phyloP scores from a whole-genome alignment of 1,140 invertebrate species.

The Rhyzopertha dominica region DNA sequence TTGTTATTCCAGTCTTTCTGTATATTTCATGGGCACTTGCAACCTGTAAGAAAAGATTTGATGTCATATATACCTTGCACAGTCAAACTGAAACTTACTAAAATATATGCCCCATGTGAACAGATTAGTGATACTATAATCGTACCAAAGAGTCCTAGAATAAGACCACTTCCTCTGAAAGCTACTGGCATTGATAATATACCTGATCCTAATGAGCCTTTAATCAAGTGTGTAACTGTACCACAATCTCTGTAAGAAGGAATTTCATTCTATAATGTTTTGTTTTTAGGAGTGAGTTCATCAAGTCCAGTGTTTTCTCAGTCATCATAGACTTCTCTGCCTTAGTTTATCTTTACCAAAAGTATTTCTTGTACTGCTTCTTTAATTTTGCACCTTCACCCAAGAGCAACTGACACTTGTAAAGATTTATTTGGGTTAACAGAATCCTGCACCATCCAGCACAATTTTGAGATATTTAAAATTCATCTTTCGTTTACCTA shows the following conservation, averaged over 20 bases:
- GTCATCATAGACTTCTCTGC: no score
- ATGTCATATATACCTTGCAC: conserved; percentile 1
- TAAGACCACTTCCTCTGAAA: conserved; percentile 73
- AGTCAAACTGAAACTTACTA: conserved; percentile 58
- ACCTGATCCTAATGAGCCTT: conserved; percentile 85
- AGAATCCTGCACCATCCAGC: no score
- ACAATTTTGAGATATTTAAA: no score
- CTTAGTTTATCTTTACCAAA: no score
- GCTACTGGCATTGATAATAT: conserved; percentile 87
- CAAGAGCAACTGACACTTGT: no score
- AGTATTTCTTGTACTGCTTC: no score
- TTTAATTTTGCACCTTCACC: no score
- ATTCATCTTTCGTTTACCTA: no score
- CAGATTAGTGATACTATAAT: conserved; percentile 76
- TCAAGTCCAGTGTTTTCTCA: no score
- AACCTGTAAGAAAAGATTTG: conserved; percentile 51
- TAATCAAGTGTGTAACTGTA: conserved; percentile 79
- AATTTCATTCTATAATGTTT: conserved; percentile 15
- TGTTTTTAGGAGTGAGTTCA: conserved; percentile 15
- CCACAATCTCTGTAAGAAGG: conserved; percentile 63
- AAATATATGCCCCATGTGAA: conserved; percentile 80
- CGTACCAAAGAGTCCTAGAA: conserved; percentile 70
- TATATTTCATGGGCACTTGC: conserved; percentile 78
- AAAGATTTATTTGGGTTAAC: no score
- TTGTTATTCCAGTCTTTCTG: conserved; percentile 58